Evolutionary conservation across 64 coral and sea anemone species (phyloP), one percentile per base, ranked within the genome.

Genomic region (Pachyseris speciosa): DNA sequence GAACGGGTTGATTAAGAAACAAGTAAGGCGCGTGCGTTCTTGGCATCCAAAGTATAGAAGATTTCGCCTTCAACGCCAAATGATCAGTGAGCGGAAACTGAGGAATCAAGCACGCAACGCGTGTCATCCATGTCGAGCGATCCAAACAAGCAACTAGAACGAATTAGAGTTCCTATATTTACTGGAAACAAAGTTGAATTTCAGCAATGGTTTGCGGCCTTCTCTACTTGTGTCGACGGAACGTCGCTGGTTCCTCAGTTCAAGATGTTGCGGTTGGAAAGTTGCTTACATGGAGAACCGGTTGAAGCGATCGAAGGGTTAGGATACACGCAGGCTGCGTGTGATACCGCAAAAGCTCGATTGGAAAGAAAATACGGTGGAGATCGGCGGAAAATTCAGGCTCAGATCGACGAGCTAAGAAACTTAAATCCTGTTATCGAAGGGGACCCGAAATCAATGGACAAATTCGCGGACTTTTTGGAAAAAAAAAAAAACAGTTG

Each of bases 241-340:
- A 77, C 92, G 20, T 84, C 52, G 13, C 68, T 89, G 29, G 22
- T 67, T 60, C 78, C 86, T 5, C 67, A 94, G 29, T 89, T 84
- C 52, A 94, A 89, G 33, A 85, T 94, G 92, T 52, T 89, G 24
- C 29, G 78, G 32, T 63, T 94, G 42, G 92, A 94, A 45, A 76
- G 75, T 17, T 89, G 92, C 25, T 47, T 84, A 27, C 31, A 25
- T 6, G 92, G 92, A 11, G 85, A 94, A 37, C 85, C 67, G 36
- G 92, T 76, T 25, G 52, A 94, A 25, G 88, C 92, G 17, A 70
- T 94, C 28, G 88, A 83, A 17, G 92, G 76, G 6, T 26, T 94
- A 22, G 92, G 92, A 8, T 94, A 94, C 48, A 74, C 92, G 2
- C 42, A 32, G 20, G 67, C 43, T 9, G 92, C 85, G 26, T 94